These are phyloP conservation scores for Chlorops oryzae DNA, from an alignment of 1,140 invertebrate species.

Conservation along the genomic window DNA sequence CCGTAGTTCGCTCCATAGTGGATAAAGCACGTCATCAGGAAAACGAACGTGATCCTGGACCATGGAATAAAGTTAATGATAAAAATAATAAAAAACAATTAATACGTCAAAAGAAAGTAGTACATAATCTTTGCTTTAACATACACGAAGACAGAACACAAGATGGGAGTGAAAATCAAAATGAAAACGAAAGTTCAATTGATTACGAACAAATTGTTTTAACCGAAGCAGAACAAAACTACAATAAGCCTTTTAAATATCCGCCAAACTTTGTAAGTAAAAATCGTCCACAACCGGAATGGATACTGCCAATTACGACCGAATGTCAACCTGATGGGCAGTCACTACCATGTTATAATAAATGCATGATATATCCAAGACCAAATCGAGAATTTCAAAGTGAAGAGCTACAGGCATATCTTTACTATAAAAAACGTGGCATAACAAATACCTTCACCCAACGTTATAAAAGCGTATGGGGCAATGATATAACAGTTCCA, in stretches of 20 bases:
- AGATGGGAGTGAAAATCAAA: constrained; percentile 31
- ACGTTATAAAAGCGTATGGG: constrained; percentile 26
- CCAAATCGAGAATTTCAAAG: constrained; percentile 32
- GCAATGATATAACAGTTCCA: constrained; percentile 12
- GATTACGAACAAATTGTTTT: constrained; percentile 18
- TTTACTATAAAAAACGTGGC: constrained; percentile 16
- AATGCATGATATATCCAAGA: constrained; percentile 34
- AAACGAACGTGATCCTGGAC: constrained; percentile 56
- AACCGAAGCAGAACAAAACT: constrained; percentile 26
- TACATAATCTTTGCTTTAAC: constrained; percentile 27
- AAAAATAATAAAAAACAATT: constrained; percentile 36
- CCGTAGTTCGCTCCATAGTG: constrained; percentile 50
- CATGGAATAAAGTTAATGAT: constrained; percentile 52
- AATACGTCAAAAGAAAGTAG: constrained; percentile 16
- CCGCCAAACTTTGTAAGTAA: constrained; percentile 26
- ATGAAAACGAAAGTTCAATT: constrained; percentile 17
- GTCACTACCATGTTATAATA: constrained; percentile 33
- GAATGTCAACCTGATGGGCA: constrained; percentile 26
- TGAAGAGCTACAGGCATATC: constrained; percentile 35
- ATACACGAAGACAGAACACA: constrained; percentile 36
- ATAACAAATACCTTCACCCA: constrained; percentile 25
- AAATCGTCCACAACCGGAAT: constrained; percentile 23
- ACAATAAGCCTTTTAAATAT: constrained; percentile 24
- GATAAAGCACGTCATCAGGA: constrained; percentile 53
- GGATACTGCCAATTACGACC: constrained; percentile 35